Evolutionary conservation across 2,797 vertebrate genomes (phyloP).

Genomic region (Schizothorax lantsangensis): DNA sequence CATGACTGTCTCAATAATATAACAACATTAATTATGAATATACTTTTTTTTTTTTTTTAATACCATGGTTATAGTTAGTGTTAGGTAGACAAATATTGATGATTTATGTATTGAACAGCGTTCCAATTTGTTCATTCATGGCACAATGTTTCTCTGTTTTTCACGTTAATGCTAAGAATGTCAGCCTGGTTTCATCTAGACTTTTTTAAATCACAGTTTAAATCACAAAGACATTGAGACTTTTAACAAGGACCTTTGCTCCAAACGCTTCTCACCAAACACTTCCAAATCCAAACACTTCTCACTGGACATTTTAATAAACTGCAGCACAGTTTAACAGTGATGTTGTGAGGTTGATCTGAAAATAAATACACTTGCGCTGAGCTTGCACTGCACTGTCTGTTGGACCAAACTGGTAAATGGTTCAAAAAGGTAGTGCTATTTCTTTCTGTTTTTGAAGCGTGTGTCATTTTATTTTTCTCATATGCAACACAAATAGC

Average conservation of each 20-base stretch:
- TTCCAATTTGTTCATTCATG: background rate
- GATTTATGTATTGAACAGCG: background rate
- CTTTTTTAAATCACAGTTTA: background rate
- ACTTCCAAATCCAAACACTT: background rate
- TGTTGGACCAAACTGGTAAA: constrained; percentile 1
- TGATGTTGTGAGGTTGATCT: background rate
- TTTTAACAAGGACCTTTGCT: background rate
- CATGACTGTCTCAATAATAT: background rate
- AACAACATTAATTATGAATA: background rate
- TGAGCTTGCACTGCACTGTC: background rate
- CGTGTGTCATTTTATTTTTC: background rate
- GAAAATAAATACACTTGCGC: background rate
- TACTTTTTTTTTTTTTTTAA: background rate
- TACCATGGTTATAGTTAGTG: background rate
- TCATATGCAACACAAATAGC: background rate
- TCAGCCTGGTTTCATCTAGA: no score
- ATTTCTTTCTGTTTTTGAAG: background rate
- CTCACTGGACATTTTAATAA: constrained; percentile 2
- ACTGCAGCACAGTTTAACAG: constrained; percentile 6
- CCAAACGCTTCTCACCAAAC: background rate
- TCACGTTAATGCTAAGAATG: background rate
- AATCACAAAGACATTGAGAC: background rate
- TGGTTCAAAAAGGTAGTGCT: background rate
- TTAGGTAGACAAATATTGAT: background rate
- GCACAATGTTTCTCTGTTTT: background rate